These are phyloP conservation scores for Phrynocephalus forsythii DNA, from an alignment of 2,797 vertebrate genomes.

Conservation along the genomic window DNA sequence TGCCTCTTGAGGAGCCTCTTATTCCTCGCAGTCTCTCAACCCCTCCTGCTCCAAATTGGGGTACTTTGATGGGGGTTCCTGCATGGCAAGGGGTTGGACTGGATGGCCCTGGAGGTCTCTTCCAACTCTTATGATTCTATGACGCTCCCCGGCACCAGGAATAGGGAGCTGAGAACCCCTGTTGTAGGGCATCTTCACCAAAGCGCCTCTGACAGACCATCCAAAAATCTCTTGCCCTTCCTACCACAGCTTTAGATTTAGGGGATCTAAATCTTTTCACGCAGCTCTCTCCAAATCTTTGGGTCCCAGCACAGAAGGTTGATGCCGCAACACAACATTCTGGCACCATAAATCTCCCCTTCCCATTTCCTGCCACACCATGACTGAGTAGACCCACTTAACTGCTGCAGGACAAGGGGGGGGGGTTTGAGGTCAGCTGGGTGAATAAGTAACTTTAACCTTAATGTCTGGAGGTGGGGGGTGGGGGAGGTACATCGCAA, in stretches of 20 bases:
- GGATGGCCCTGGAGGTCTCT: too few relatives aligned
- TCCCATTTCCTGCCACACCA: neutral
- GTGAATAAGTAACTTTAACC: constrained; percentile 27
- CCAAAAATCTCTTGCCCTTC: neutral
- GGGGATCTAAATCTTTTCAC: too few relatives aligned
- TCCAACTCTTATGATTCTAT: too few relatives aligned
- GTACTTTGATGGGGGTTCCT: too few relatives aligned
- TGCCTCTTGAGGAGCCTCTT: too few relatives aligned
- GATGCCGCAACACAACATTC: neutral
- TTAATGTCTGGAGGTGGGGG: neutral
- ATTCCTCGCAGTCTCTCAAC: too few relatives aligned
- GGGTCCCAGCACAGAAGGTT: neutral
- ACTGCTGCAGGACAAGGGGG: neutral
- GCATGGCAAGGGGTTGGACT: too few relatives aligned
- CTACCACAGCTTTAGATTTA: neutral
- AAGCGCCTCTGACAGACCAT: neutral
- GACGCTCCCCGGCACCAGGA: too few relatives aligned
- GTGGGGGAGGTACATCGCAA: neutral
- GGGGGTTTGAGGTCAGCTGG: neutral
- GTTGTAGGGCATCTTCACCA: neutral
- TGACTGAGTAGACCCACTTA: neutral
- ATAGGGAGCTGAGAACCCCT: neutral
- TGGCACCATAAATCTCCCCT: neutral
- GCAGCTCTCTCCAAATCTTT: neutral
- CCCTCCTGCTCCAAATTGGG: too few relatives aligned